A percentile compares a stretch with the other conserved stretches of the same genome.
Conservation (phyloP, 2,797 vertebrate species). For the Ammospiza maritima region DNA sequence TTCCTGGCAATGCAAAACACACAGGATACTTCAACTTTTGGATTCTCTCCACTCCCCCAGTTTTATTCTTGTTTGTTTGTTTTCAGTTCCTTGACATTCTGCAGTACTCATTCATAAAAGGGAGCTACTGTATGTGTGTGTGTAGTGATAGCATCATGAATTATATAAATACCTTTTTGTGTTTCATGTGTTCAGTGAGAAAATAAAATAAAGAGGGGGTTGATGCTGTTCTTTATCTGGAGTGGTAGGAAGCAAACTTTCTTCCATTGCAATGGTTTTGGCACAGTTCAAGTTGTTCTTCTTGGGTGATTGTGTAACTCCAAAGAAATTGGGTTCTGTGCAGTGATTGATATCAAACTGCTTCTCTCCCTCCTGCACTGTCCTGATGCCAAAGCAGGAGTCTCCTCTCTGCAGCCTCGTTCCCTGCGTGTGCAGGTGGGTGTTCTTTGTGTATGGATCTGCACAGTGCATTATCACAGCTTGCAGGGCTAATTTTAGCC, state of each 20-base stretch:
- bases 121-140: not conserved
- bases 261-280: not conserved
- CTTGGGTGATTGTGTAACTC: not conserved
- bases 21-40: not conserved
- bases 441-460: not conserved
- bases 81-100: not conserved
- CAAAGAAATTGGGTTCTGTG: not conserved
- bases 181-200: not conserved
- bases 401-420: not conserved
- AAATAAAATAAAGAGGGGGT: not conserved
- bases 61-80: not conserved
- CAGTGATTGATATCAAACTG: not conserved
- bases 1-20: not conserved
- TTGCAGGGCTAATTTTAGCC: constrained; percentile 17
- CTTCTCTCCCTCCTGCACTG: not conserved
- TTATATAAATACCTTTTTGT: not conserved
- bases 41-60: not conserved
- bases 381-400: not conserved
- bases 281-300: not conserved
- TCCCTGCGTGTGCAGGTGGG: rapidly evolving
- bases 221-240: not conserved
- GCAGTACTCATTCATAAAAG: not conserved
- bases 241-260: not conserved
- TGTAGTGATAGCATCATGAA: not conserved
- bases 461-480: not conserved